phyloP scores from a whole-genome alignment of 2,888 invertebrate genomes.

The Drosophila stalkeri region DNA sequence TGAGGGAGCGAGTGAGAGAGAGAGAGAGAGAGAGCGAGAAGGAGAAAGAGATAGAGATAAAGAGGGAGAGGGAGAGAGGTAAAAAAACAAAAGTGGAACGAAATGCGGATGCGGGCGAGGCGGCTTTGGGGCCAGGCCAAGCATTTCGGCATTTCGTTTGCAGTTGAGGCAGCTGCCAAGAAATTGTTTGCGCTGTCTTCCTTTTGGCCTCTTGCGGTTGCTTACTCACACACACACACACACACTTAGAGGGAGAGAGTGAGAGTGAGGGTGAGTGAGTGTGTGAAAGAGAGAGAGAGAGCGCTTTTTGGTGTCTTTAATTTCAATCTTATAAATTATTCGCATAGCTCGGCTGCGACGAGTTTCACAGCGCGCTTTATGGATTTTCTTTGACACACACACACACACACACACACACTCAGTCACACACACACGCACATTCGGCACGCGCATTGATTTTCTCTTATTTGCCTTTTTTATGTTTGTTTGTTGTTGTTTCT shows the following conservation, averaged over 20 bases:
- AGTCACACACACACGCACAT: constrained; percentile 18
- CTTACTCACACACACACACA: constrained; percentile 4
- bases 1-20: background rate
- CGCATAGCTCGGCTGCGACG: constrained; percentile 61
- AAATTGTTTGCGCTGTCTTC: constrained; percentile 45
- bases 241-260: background rate
- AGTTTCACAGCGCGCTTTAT: constrained; percentile 64
- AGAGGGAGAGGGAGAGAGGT: background rate
- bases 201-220: constrained; percentile 31
- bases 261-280: background rate
- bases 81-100: background rate
- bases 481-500: constrained; percentile 24
- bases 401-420: constrained; percentile 13
- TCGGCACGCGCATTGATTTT: constrained; percentile 70
- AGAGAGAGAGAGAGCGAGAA: background rate
- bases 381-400: constrained; percentile 58
- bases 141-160: constrained; percentile 44
- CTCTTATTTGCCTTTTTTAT: constrained; percentile 49
- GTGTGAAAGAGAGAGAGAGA: background rate
- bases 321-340: constrained; percentile 69
- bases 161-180: constrained; percentile 50
- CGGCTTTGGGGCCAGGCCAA: constrained; percentile 9
- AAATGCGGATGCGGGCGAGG: constrained; percentile 15
- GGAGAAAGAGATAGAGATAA: background rate
- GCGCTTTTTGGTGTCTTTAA: constrained; percentile 55